phyloP scores from a whole-genome alignment of 2,797 vertebrate genomes.

The Fistularia commersonii region DNA sequence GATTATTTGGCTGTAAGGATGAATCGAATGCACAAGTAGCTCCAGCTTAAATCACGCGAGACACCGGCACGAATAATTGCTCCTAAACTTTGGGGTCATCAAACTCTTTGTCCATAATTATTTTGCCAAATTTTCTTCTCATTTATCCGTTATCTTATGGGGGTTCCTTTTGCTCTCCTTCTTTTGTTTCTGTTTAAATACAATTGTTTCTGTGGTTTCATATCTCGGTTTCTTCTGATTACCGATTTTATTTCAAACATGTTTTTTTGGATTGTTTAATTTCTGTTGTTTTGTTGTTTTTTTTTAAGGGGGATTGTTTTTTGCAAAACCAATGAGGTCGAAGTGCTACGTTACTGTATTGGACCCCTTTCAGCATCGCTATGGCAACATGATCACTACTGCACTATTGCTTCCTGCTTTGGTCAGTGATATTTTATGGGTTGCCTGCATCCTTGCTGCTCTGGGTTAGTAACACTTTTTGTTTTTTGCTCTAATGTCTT shows the following conservation, averaged over 20 bases:
- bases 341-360: constrained; percentile 76
- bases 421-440: constrained; percentile 75
- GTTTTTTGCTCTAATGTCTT: background rate
- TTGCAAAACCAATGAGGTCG: constrained; percentile 76
- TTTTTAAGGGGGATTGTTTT: constrained; percentile 47
- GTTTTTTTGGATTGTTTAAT: background rate
- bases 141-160: too few species aligned
- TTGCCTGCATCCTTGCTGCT: constrained; percentile 73
- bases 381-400: constrained; percentile 68
- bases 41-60: too few species aligned
- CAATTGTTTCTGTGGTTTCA: too few species aligned
- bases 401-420: constrained; percentile 69
- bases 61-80: too few species aligned
- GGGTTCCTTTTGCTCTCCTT: too few species aligned
- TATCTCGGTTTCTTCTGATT: too few species aligned
- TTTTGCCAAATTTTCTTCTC: too few species aligned
- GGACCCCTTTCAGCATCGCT: constrained; percentile 71
- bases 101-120: too few species aligned
- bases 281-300: constrained; percentile 5
- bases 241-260: background rate
- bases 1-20: too few species aligned
- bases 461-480: constrained; percentile 57
- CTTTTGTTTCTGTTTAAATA: too few species aligned
- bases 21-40: too few species aligned
- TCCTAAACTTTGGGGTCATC: too few species aligned